Evolutionary conservation across 1,140 invertebrate species (phyloP).

Genomic region (Mycetomoellerius zeteki): DNA sequence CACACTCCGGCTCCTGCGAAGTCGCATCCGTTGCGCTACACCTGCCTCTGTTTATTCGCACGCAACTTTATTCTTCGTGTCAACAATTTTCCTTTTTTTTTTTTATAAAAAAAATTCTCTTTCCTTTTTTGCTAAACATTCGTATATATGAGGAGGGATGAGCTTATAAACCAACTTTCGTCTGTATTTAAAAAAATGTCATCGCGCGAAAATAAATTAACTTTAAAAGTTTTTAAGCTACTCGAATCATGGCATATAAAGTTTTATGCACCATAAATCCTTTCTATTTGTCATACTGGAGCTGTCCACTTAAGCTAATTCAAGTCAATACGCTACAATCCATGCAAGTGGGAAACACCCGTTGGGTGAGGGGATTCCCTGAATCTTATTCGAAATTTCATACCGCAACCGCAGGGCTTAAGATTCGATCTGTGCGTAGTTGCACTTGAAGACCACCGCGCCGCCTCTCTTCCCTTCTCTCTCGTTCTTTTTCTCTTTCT

Average conservation of each 20-base stretch:
- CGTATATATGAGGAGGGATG: neutral
- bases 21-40: constrained; percentile 15
- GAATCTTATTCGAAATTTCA: neutral
- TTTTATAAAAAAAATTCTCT: neutral
- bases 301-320: neutral
- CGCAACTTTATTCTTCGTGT: constrained; percentile 12
- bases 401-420: constrained; percentile 13
- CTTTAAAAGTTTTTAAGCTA: neutral
- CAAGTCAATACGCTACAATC: neutral
- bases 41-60: neutral
- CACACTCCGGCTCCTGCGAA: constrained; percentile 16
- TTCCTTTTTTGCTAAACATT: neutral
- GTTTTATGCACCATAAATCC: neutral
- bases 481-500: neutral
- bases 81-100: neutral
- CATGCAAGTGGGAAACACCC: neutral
- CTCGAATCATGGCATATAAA: neutral
- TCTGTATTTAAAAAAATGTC: neutral
- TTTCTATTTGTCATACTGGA: neutral
- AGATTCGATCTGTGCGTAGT: constrained; percentile 45
- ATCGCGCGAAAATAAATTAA: neutral
- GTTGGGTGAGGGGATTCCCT: neutral
- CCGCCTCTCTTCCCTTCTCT: neutral
- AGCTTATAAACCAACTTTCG: neutral
- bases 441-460: neutral